These are phyloP conservation scores for Apistogramma diplotaenia DNA, from an alignment of 2,113 vertebrate species.

Conservation along the genomic window DNA sequence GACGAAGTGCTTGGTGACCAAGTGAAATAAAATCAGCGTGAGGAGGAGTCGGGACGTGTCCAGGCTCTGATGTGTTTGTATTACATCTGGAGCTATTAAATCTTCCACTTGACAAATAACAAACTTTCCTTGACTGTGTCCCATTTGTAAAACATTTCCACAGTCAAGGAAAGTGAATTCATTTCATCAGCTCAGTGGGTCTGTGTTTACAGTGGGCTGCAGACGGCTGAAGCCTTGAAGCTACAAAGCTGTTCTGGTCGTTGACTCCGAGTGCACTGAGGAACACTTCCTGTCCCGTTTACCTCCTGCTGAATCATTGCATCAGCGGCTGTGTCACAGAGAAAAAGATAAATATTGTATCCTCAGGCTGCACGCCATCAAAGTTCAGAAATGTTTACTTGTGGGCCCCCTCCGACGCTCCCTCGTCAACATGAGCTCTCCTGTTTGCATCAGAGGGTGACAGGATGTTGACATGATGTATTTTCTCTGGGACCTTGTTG, in stretches of 20 bases:
- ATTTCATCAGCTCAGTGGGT: neutral
- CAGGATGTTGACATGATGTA: slow-evolving; percentile 6
- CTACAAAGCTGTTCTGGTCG: neutral
- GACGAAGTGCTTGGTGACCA: neutral
- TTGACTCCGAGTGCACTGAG: neutral
- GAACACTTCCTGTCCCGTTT: neutral
- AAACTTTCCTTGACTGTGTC: neutral
- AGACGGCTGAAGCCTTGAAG: neutral
- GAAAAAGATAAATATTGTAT: neutral
- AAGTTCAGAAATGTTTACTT: slow-evolving; percentile 18
- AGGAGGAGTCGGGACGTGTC: neutral
- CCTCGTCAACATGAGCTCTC: neutral
- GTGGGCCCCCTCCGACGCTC: neutral
- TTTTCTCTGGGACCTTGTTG: slow-evolving; percentile 11
- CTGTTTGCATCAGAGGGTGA: neutral
- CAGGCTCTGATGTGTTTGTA: neutral
- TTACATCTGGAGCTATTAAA: neutral
- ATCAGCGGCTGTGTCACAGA: neutral
- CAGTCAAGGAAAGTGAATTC: neutral
- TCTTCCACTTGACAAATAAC: neutral
- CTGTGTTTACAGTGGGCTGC: neutral
- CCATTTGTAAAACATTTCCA: neutral
- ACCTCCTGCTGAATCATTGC: neutral
- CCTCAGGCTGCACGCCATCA: slow-evolving; percentile 3
- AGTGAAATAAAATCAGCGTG: no score